A percentile compares a stretch with the other conserved stretches of the same genome.
phyloP scores from a whole-genome alignment of 2,888 invertebrate species.

The Tenthredo scrophulariae region DNA sequence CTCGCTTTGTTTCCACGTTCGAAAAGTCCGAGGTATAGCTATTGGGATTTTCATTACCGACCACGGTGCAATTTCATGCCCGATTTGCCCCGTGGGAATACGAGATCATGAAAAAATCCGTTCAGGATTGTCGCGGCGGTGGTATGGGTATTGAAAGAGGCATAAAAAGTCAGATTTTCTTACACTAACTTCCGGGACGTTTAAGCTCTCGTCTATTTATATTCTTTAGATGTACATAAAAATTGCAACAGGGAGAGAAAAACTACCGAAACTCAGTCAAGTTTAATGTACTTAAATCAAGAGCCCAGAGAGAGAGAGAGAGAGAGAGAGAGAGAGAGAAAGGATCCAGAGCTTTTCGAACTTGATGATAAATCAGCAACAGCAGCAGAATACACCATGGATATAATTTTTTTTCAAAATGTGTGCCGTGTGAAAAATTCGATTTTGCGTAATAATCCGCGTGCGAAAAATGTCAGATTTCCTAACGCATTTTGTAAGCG shows the following conservation, averaged over 20 bases:
- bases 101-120: conserved; percentile 31
- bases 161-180: not conserved
- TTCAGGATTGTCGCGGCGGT: conserved; percentile 6
- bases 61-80: conserved; percentile 22
- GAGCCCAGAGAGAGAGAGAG: not conserved
- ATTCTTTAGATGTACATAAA: not conserved
- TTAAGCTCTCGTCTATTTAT: not conserved
- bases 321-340: no score
- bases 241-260: not conserved
- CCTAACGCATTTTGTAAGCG: no score
- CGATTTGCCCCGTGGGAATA: conserved; percentile 26
- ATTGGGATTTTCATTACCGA: conserved; percentile 31
- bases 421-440: no score
- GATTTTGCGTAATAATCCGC: no score
- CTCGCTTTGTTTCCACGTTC: not conserved
- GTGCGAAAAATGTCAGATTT: no score
- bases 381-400: not conserved
- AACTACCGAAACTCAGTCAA: no score
- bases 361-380: not conserved
- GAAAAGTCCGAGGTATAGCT: not conserved
- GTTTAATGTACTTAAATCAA: not conserved
- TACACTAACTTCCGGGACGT: not conserved
- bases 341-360: not conserved
- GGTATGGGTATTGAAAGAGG: not conserved
- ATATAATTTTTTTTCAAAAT: no score